Evolutionary conservation across 2,113 vertebrate genomes (phyloP), one percentile per base, ranked within the genome.

Genomic region (Hucho hucho): DNA sequence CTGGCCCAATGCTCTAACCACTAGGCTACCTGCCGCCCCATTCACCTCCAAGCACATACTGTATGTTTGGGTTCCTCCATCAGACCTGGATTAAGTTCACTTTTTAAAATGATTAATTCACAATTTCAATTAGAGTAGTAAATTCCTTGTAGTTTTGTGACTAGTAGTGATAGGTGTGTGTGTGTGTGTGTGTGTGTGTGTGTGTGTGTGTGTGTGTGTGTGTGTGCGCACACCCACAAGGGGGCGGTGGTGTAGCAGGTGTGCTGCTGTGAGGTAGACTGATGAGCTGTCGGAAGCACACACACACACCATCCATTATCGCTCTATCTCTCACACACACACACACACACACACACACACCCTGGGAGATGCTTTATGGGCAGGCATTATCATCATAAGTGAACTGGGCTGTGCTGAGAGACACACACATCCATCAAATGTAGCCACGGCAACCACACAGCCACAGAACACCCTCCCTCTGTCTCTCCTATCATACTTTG

Each of bases 371-470:
- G 83, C 80, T 91, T 89, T 89, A 90, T 91, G 83, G 86, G 86
- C 81, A 81, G 81, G 73, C 86, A 88, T 87, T 83, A 85, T 82
- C 84, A 81, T 91, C 86, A 88, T 91, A 89, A 90, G 88, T 90
- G 89, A 90, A 87, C 81, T 78, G 86, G 86, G 89, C 88, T 79
- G 72, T 88, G 86, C 73, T 80, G 65, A 28, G 80, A 82, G 84
- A 92, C 87, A 89, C 88, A 87, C 83, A 82, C 87, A 92, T 92
- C 87, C 83, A 91, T 92, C 90, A 91, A 82, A 25, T 81, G 81
- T 75, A 83, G 86, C 85, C 80, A 83, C 83, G 81, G 84, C 84
- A 86, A 82, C 84, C 86, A 75, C 80, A 84, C 73, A 61, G 70
- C 75, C 73, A 79, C 75, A 79, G 71, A 88, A 87, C 81, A 20